Evolutionary conservation across 2,113 vertebrate genomes (phyloP).

Genomic region (Labeo catla): DNA sequence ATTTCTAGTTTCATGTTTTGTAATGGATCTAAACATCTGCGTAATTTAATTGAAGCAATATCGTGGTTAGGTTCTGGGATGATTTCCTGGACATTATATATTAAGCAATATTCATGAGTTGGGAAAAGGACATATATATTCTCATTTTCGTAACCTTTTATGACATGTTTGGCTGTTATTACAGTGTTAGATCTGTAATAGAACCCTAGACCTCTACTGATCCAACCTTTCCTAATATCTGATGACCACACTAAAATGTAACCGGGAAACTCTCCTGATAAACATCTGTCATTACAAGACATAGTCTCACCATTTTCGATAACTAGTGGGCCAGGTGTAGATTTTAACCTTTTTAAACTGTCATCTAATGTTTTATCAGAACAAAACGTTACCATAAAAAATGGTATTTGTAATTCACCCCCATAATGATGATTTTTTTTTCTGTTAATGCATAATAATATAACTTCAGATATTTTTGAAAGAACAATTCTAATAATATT

Average conservation of each 20-base stretch:
- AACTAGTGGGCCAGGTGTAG: neutral
- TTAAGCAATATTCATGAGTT: neutral
- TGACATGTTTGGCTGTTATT: neutral
- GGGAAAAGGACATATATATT: neutral
- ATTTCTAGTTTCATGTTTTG: neutral
- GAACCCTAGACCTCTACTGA: neutral
- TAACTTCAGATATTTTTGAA: no score
- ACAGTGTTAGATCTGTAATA: neutral
- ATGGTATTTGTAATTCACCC: no score
- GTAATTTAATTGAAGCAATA: neutral
- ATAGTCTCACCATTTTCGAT: neutral
- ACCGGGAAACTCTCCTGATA: neutral
- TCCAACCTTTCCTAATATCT: neutral
- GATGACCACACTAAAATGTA: neutral
- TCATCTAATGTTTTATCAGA: no score
- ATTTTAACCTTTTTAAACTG: neutral
- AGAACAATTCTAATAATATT: no score
- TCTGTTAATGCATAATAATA: no score
- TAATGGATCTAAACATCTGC: neutral
- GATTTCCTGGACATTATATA: neutral
- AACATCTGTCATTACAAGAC: neutral
- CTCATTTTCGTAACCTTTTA: neutral
- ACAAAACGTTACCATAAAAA: no score
- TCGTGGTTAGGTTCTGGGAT: neutral
- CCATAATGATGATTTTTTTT: no score